Conservation (phyloP, 92 coral and sea anemone species). For the Zoanthus solanderi region DNA sequence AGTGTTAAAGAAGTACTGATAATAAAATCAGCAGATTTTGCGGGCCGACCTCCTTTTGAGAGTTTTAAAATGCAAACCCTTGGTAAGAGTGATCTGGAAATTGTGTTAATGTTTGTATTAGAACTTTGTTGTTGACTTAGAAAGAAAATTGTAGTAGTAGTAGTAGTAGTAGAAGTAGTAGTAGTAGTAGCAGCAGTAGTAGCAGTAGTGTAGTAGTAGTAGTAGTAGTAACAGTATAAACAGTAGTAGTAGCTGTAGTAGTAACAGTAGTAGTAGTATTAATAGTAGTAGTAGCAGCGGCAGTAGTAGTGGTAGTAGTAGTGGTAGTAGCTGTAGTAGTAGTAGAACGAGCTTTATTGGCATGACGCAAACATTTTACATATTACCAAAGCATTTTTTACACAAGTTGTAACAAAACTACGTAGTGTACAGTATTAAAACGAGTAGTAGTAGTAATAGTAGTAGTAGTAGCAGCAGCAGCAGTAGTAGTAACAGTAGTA, state of each 20-base stretch:
- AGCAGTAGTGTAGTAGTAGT: too few species aligned
- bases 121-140: background rate
- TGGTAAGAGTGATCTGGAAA: constrained; percentile 1
- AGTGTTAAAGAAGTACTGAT: constrained; percentile 24
- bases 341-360: background rate
- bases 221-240: too few species aligned
- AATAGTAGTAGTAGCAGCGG: background rate
- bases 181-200: background rate
- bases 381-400: too few species aligned
- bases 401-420: too few species aligned
- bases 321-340: background rate
- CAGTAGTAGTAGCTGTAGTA: too few species aligned
- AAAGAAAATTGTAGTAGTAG: background rate
- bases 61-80: constrained; percentile 8
- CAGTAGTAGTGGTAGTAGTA: background rate
- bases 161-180: background rate
- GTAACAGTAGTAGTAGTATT: too few species aligned
- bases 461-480: background rate
- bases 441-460: background rate
- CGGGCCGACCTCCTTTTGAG: constrained; percentile 32
- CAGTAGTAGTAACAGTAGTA: background rate
- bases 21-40: constrained; percentile 26
- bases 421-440: background rate
- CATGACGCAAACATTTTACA: too few species aligned
- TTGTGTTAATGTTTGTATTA: background rate